These are phyloP conservation scores for Zophobas morio DNA, from an alignment of 1,140 invertebrate genomes.

Conservation along the genomic window DNA sequence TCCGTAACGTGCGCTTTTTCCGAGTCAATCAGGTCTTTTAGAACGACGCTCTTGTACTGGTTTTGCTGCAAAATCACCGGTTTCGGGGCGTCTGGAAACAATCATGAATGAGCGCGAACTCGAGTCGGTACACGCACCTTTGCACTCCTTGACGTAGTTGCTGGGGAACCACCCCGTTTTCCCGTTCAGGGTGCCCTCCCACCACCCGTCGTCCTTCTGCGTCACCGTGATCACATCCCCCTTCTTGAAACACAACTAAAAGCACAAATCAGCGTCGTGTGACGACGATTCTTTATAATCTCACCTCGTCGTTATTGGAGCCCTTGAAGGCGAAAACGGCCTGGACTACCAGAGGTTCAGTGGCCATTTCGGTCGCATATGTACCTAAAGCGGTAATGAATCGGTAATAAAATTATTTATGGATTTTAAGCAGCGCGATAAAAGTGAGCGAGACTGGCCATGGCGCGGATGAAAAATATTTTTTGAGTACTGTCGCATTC, in stretches of 20 bases:
- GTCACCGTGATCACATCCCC: slow-evolving; percentile 97
- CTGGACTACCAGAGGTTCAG: slow-evolving; percentile 83
- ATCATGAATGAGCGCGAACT: not conserved
- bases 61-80: slow-evolving; percentile 60
- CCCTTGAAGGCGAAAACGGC: slow-evolving; percentile 95
- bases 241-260: slow-evolving; percentile 93
- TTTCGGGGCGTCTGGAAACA: slow-evolving; percentile 59
- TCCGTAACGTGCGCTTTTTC: slow-evolving; percentile 92
- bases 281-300: slow-evolving; percentile 49
- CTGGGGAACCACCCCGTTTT: slow-evolving; percentile 99
- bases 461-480: slow-evolving; percentile 61
- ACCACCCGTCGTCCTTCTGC: slow-evolving; percentile 93
- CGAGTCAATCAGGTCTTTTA: slow-evolving; percentile 94
- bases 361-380: slow-evolving; percentile 68
- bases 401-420: slow-evolving; percentile 34
- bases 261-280: slow-evolving; percentile 51
- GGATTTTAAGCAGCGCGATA: slow-evolving; percentile 16
- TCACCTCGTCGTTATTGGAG: slow-evolving; percentile 96
- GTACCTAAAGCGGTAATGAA: slow-evolving; percentile 18
- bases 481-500: slow-evolving; percentile 66
- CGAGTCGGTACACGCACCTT: slow-evolving; percentile 68
- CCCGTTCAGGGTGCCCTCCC: slow-evolving; percentile 96
- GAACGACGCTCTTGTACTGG: slow-evolving; percentile 74
- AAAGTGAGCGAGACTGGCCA: slow-evolving; percentile 53
- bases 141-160: slow-evolving; percentile 95